phyloP scores from a whole-genome alignment of 2,797 vertebrate species.

The Lithobates pipiens region DNA sequence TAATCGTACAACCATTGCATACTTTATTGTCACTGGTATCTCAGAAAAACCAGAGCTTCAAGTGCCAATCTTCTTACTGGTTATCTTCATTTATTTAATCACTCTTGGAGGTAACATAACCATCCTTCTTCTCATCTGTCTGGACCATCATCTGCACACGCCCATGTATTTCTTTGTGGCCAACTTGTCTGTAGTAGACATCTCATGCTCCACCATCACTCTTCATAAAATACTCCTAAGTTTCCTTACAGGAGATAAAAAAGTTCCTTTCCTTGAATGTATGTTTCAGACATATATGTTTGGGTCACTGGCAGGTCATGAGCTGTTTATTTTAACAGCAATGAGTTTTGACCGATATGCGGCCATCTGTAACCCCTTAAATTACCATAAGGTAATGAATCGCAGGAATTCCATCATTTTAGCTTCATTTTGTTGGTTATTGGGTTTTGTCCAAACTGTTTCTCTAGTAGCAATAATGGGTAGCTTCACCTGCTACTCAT shows the following conservation, averaged over 20 bases:
- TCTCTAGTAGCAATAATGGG: neutral
- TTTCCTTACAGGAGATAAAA: conserved; percentile 22
- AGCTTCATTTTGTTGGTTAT: conserved; percentile 11
- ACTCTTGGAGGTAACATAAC: conserved; percentile 18
- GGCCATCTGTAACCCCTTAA: conserved; percentile 5
- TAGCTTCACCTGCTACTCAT: neutral
- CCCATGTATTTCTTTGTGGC: conserved; percentile 42
- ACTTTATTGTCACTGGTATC: conserved; percentile 20
- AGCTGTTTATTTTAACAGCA: neutral
- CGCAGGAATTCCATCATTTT: neutral
- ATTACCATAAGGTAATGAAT: conserved; percentile 15
- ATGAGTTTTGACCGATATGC: conserved; percentile 16
- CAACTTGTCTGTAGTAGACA: conserved; percentile 29
- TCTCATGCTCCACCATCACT: conserved; percentile 6
- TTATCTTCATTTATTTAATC: conserved; percentile 21
- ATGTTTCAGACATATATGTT: conserved; percentile 1
- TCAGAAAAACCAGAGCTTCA: conserved; percentile 18
- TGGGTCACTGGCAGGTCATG: neutral
- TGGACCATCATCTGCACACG: conserved; percentile 33
- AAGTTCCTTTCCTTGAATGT: neutral
- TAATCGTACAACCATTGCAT: neutral
- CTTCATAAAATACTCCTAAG: conserved; percentile 25
- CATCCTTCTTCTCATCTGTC: conserved; percentile 9
- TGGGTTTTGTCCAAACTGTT: neutral
- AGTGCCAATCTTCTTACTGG: neutral